phyloP scores from a whole-genome alignment of 1,140 invertebrate species.

The Polypedilum vanderplanki region DNA sequence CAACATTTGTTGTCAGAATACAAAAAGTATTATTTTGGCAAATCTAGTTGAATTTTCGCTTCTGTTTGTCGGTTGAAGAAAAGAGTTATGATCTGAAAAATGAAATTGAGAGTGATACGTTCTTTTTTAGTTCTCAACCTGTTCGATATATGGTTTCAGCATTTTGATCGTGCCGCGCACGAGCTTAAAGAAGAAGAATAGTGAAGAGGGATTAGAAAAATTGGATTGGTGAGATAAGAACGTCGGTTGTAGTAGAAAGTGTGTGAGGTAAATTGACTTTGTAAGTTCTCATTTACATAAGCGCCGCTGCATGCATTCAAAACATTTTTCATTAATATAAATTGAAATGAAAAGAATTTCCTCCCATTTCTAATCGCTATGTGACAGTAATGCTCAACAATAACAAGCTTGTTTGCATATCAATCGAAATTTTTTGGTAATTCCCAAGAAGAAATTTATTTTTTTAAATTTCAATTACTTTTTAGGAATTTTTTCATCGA shows the following conservation, averaged over 20 bases:
- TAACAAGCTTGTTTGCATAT: constrained; percentile 21
- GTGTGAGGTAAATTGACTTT: constrained; percentile 27
- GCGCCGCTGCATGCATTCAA: not conserved
- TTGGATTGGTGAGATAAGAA: constrained; percentile 15
- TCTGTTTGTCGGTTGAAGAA: not conserved
- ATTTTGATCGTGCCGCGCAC: not conserved
- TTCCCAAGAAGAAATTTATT: not conserved
- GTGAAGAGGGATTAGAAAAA: constrained; percentile 8
- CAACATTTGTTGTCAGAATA: not conserved
- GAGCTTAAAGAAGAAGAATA: too few relatives aligned
- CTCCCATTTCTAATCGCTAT: not conserved
- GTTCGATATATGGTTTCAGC: not conserved
- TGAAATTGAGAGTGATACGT: constrained; percentile 9
- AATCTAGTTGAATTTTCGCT: constrained; percentile 5
- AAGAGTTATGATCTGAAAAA: not conserved
- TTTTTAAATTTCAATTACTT: constrained; percentile 17
- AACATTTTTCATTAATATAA: too few relatives aligned
- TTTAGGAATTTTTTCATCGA: not conserved
- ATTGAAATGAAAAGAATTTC: constrained; percentile 2
- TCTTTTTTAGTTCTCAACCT: not conserved
- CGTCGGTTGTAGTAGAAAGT: not conserved
- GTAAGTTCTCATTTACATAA: not conserved
- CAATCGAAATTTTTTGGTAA: constrained; percentile 5
- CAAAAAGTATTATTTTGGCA: not conserved
- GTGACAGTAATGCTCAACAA: constrained; percentile 2